Conservation (phyloP, 2,888 invertebrate genomes). For the Crossocerus cetratus region DNA sequence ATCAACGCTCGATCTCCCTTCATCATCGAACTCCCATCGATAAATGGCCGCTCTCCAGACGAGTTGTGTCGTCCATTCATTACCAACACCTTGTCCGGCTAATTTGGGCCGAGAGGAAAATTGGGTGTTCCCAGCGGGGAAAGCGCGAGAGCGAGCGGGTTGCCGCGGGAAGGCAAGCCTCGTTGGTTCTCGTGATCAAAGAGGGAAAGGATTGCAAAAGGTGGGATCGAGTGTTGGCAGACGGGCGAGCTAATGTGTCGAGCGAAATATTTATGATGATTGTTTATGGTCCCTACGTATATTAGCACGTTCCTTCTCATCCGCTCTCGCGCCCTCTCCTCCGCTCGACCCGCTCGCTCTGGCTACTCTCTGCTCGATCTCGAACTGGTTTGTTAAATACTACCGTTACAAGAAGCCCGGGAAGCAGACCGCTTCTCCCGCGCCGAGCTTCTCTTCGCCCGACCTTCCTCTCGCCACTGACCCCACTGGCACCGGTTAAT, state of each 20-base stretch:
- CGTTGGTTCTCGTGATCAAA: slow-evolving; percentile 55
- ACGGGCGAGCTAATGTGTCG: slow-evolving; percentile 74
- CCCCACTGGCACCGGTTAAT: slow-evolving; percentile 38
- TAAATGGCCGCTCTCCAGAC: no score
- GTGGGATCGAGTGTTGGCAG: slow-evolving; percentile 67
- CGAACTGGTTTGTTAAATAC: slow-evolving; percentile 52
- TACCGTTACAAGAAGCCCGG: slow-evolving; percentile 30
- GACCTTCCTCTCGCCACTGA: slow-evolving; percentile 20
- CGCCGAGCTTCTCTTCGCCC: slow-evolving; percentile 15
- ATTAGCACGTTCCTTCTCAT: slow-evolving; percentile 70
- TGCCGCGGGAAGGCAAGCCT: not conserved
- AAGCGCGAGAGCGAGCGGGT: slow-evolving; percentile 29
- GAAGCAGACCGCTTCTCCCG: slow-evolving; percentile 15
- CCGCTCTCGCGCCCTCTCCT: slow-evolving; percentile 12
- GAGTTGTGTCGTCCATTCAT: no score
- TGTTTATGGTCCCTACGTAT: slow-evolving; percentile 75
- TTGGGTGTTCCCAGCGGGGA: not conserved
- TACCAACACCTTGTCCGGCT: no score
- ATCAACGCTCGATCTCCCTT: not conserved
- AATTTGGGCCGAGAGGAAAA: not conserved
- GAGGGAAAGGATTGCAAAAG: slow-evolving; percentile 55
- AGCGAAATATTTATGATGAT: slow-evolving; percentile 76
- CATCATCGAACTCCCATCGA: not conserved
- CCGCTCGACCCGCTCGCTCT: slow-evolving; percentile 11
- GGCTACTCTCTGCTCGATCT: slow-evolving; percentile 5